phyloP scores from a whole-genome alignment of 2,797 vertebrate species.

The Lepidocolaptes lacrymiger region DNA sequence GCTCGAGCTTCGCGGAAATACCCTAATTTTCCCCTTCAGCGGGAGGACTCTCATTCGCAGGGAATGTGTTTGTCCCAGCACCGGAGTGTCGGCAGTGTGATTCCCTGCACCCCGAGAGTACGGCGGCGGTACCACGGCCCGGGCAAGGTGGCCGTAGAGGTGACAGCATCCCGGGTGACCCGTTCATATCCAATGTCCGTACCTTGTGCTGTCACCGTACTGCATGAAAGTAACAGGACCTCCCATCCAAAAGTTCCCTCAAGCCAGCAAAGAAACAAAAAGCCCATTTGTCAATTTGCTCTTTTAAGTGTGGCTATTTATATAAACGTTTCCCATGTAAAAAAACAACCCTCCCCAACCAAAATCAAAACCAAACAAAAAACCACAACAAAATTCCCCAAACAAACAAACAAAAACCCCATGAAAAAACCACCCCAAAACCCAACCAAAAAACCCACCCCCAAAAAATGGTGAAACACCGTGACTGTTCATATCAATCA shows the following conservation, averaged over 20 bases:
- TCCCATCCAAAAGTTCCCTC: not conserved
- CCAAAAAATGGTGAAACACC: not conserved
- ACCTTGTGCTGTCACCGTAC: not conserved
- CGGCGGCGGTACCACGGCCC: not conserved
- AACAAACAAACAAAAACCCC: too few species aligned
- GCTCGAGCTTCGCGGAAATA: not conserved
- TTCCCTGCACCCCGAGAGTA: not conserved
- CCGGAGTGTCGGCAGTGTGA: accelerated
- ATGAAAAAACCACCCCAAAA: too few species aligned
- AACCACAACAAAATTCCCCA: too few species aligned
- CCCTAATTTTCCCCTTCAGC: not conserved
- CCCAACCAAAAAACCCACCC: not conserved
- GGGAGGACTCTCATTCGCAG: not conserved
- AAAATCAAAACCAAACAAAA: not conserved
- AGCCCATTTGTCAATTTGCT: not conserved
- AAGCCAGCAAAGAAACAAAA: not conserved
- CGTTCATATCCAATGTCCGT: accelerated
- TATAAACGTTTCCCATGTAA: not conserved
- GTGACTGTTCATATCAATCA: not conserved
- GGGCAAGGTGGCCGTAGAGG: not conserved
- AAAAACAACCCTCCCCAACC: not conserved
- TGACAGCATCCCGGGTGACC: not conserved
- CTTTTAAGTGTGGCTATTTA: not conserved
- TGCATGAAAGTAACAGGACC: not conserved
- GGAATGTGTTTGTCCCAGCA: not conserved